These are phyloP conservation scores for Trogon melanurus DNA, from an alignment of 2,113 vertebrate species.

Conservation along the genomic window DNA sequence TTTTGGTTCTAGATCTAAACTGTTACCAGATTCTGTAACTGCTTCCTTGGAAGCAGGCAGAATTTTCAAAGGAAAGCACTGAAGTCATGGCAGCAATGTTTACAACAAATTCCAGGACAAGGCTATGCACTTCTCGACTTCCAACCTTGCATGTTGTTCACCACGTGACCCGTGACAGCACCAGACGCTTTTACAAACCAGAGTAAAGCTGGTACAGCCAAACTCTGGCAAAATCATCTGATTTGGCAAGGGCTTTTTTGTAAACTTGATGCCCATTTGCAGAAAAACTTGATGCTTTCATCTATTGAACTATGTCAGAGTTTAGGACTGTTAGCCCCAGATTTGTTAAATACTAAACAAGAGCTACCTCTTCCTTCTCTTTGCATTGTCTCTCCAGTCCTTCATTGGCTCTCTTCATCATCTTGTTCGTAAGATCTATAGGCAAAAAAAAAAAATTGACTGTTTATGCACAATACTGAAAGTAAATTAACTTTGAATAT, in stretches of 20 bases:
- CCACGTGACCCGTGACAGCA: neutral
- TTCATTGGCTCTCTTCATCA: conserved; percentile 17
- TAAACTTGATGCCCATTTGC: neutral
- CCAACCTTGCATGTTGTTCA: neutral
- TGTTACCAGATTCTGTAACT: neutral
- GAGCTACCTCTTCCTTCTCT: conserved; percentile 84
- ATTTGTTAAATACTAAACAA: neutral
- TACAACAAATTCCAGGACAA: neutral
- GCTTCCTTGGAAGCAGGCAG: neutral
- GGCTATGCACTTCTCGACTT: neutral
- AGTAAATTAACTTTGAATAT: neutral
- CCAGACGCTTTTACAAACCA: neutral
- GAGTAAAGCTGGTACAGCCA: neutral
- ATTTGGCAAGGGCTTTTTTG: rapidly evolving
- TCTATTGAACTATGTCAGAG: neutral
- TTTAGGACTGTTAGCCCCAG: neutral
- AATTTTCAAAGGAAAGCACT: neutral
- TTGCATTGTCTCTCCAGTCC: conserved; percentile 74
- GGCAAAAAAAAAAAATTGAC: neutral
- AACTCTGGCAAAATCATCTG: neutral
- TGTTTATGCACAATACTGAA: neutral
- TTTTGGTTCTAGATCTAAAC: neutral
- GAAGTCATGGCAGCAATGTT: neutral
- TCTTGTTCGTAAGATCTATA: neutral
- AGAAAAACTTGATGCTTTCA: neutral